A percentile compares a stretch with the other conserved stretches of the same genome.
Conservation (phyloP, 2,797 vertebrate species). For the Eulemur coronatus region DNA sequence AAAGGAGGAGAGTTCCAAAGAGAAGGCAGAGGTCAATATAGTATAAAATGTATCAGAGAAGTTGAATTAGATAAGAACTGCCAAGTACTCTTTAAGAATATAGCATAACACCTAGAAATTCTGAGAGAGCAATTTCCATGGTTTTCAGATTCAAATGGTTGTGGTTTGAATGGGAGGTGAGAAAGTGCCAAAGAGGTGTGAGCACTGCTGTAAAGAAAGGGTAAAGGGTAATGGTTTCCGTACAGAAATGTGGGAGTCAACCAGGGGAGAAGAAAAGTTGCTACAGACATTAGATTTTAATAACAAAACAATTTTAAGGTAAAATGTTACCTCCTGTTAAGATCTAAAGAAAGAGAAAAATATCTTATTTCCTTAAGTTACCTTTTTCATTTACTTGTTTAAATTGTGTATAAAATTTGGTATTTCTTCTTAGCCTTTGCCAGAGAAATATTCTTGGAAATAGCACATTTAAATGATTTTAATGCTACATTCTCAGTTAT, state of each 20-base stretch:
- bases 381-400: constrained; percentile 18
- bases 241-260: neutral
- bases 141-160: neutral
- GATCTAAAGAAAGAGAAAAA: neutral
- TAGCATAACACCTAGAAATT: neutral
- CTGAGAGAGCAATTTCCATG: neutral
- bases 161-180: neutral
- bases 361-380: neutral
- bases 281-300: neutral
- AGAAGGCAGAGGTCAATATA: neutral
- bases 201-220: neutral
- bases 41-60: neutral
- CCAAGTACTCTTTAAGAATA: neutral
- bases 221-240: neutral
- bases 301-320: constrained; percentile 16
- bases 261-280: neutral
- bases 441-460: constrained; percentile 66
- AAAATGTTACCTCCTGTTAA: constrained; percentile 15
- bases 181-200: neutral
- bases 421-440: constrained; percentile 50
- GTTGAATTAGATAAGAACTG: neutral
- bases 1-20: neutral
- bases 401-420: constrained; percentile 57
- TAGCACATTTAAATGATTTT: neutral
- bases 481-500: neutral